Percentiles rank a stretch among this genome's conserved stretches.
phyloP scores from a whole-genome alignment of 53 echinoderm and acorn worm genomes.

The Antedon mediterranea region DNA sequence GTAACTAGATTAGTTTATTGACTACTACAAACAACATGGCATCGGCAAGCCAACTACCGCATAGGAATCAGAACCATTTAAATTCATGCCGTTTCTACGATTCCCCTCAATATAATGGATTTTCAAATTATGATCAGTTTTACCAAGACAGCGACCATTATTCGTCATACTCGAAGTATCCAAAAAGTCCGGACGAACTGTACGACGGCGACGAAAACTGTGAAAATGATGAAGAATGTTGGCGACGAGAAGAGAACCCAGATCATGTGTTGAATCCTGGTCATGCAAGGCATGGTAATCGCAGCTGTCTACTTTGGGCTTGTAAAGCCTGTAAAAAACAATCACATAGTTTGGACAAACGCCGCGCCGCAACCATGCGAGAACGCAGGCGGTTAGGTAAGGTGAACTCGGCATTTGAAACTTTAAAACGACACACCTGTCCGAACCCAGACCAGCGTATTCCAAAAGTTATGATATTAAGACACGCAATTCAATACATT shows the following conservation, averaged over 20 bases:
- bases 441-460: conserved; percentile 62
- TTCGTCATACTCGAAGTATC: not conserved
- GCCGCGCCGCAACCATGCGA: conserved; percentile 76
- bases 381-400: conserved; percentile 69
- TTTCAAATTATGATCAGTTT: not conserved
- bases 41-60: not conserved
- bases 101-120: not conserved
- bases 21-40: not conserved
- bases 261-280: not conserved
- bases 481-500: conserved; percentile 87
- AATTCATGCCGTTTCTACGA: not conserved
- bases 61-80: not conserved
- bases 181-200: not conserved
- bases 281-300: not conserved
- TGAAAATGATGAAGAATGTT: not conserved
- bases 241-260: not conserved
- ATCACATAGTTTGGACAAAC: conserved; percentile 58
- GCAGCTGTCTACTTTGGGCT: conserved; percentile 81
- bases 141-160: not conserved
- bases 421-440: conserved; percentile 66
- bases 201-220: not conserved
- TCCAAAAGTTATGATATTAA: conserved; percentile 66
- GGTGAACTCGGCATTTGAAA: conserved; percentile 83
- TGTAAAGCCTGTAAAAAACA: conserved; percentile 71
- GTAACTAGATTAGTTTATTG: not conserved